Evolutionary conservation across 2,113 vertebrate genomes (phyloP), one percentile per base, ranked within the genome.

Genomic region (Telmatochromis sp.): DNA sequence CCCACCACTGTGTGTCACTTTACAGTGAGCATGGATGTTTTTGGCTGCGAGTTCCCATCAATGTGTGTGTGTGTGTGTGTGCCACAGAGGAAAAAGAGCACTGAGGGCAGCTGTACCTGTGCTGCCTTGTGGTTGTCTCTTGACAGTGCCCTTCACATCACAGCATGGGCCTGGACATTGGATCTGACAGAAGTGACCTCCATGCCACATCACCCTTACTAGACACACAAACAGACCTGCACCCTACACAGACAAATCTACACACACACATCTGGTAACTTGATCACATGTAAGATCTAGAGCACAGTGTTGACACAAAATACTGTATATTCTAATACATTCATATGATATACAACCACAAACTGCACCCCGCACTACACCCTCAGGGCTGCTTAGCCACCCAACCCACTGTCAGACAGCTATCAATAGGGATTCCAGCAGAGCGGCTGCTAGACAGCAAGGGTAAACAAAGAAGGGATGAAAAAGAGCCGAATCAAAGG

Each of bases 111-210:
- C 95, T 93, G 96, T 96, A 96, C 95, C 97, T 97, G 97, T 87
- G 92, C 84, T 93, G 88, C 95, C 96, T 96, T 88, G 90, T 94
- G 96, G 96, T 96, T 94, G 92, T 95, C 96, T 95, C 95, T 92
- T 96, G 97, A 96, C 97, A 97, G 95, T 94, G 94, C 95, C 97
- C 96, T 97, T 98, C 97, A 96, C 96, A 97, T 97, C 63, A 85
- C 96, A 95, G 96, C 96, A 95, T 93, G 95, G 80, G 91, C 84
- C 82, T 78, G 93, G 94, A 94, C 93, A 97, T 95, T 92, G 68
- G 95, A 97, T 96, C 94, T 98, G 97, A 98, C 97, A 98, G 93
- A 95, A 97, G 95, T 95, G 90, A 94, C 96, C 95, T 95, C 95
- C 91, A 93, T 96, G 92, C 94, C 92, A 93, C 93, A 90, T 94